These are phyloP conservation scores for Danio tinwini DNA, from an alignment of 2,797 vertebrate species.

Conservation along the genomic window DNA sequence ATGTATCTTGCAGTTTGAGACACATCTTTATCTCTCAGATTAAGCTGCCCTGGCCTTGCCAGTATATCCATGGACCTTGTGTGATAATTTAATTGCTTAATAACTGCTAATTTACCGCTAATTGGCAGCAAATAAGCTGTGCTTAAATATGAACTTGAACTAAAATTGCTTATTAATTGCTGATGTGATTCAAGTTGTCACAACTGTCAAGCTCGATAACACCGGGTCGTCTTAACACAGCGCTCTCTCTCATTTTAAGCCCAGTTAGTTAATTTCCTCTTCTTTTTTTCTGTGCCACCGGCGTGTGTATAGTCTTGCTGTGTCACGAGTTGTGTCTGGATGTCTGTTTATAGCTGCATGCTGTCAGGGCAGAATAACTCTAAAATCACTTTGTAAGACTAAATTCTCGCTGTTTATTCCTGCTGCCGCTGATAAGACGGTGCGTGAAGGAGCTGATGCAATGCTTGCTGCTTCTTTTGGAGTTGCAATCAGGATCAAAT, in stretches of 20 bases:
- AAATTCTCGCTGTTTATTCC: slow-evolving; percentile 49
- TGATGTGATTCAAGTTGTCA: slow-evolving; percentile 45
- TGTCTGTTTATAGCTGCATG: slow-evolving; percentile 32
- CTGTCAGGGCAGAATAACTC: slow-evolving; percentile 29
- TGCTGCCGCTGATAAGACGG: slow-evolving; percentile 29
- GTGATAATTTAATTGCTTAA: slow-evolving; percentile 46
- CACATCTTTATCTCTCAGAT: slow-evolving; percentile 19
- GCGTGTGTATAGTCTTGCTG: background rate
- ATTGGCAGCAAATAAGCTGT: slow-evolving; percentile 45
- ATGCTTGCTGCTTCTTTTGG: slow-evolving; percentile 13
- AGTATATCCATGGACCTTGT: slow-evolving; percentile 26
- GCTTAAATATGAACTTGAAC: slow-evolving; percentile 42
- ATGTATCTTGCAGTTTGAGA: background rate
- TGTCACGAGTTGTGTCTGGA: slow-evolving; percentile 33
- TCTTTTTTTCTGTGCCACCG: background rate
- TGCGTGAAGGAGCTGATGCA: slow-evolving; percentile 15
- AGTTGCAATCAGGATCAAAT: slow-evolving; percentile 7
- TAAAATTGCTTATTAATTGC: slow-evolving; percentile 50
- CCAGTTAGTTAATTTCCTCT: slow-evolving; percentile 19
- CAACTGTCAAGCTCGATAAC: slow-evolving; percentile 41
- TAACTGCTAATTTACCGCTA: slow-evolving; percentile 39
- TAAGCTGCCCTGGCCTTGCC: slow-evolving; percentile 17
- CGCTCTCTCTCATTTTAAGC: background rate
- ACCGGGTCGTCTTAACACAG: slow-evolving; percentile 16
- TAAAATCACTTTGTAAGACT: slow-evolving; percentile 35